These are phyloP conservation scores for Lipophrys pholis DNA, from an alignment of 2,113 vertebrate genomes.

Conservation along the genomic window DNA sequence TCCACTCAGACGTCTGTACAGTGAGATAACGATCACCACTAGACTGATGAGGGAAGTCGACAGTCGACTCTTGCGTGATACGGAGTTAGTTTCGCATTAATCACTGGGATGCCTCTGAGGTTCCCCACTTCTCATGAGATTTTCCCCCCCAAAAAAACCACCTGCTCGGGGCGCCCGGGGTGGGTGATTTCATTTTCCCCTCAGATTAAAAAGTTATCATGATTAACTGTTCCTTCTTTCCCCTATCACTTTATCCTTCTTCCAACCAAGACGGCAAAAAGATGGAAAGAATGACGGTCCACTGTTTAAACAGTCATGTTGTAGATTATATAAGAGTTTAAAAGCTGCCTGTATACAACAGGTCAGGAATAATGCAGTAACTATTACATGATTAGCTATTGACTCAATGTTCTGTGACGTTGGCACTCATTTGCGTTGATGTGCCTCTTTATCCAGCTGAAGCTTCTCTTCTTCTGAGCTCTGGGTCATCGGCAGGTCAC, in stretches of 20 bases:
- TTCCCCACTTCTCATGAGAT: constrained; percentile 26
- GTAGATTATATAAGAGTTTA: background rate
- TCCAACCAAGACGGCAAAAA: constrained; percentile 18
- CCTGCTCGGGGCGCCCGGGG: constrained; percentile 16
- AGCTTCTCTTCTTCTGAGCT: too few relatives aligned
- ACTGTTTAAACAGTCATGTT: constrained; percentile 6
- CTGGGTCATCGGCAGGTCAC: too few relatives aligned
- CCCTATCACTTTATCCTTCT: background rate
- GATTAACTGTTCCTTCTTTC: constrained; percentile 26
- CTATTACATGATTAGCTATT: background rate
- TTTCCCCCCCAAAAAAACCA: constrained; percentile 37
- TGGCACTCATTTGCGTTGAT: too few relatives aligned
- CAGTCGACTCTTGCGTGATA: constrained; percentile 61
- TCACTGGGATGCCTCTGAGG: constrained; percentile 46
- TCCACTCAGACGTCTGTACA: constrained; percentile 50
- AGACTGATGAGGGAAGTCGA: constrained; percentile 43
- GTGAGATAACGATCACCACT: constrained; percentile 57
- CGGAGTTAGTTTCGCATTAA: constrained; percentile 42
- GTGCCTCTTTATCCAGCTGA: too few relatives aligned
- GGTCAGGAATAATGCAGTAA: background rate
- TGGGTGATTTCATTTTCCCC: constrained; percentile 58
- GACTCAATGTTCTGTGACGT: too few relatives aligned
- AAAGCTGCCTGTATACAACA: too few relatives aligned
- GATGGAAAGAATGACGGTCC: background rate
- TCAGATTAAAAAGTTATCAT: constrained; percentile 41